A percentile compares a stretch with the other conserved stretches of the same genome.
Conservation (phyloP, 2,113 vertebrate species). For the Mionectes macconnelli region DNA sequence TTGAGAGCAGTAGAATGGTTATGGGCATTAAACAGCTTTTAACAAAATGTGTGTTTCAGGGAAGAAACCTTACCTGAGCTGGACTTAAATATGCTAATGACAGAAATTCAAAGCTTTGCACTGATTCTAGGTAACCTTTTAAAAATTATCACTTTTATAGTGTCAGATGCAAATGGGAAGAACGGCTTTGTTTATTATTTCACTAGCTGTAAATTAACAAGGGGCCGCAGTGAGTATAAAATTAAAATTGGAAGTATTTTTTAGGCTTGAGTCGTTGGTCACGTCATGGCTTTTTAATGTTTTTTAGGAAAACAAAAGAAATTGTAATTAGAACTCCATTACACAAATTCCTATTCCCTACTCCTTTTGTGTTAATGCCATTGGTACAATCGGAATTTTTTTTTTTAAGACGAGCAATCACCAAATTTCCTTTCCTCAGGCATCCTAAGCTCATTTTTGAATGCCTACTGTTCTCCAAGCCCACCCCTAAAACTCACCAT, state of each 20-base stretch:
- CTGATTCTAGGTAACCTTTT: slow-evolving; percentile 56
- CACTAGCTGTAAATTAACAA: background rate
- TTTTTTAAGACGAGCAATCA: background rate
- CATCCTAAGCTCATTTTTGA: background rate
- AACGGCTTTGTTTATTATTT: slow-evolving; percentile 30
- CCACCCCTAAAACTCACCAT: background rate
- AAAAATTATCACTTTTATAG: slow-evolving; percentile 22
- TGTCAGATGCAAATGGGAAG: background rate
- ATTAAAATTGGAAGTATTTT: background rate
- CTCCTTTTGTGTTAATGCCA: background rate
- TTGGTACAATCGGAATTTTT: background rate
- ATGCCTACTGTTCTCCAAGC: background rate
- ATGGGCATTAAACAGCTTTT: slow-evolving; percentile 71
- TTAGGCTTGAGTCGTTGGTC: background rate
- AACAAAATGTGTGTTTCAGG: slow-evolving; percentile 65
- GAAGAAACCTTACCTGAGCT: slow-evolving; percentile 53
- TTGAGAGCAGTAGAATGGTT: slow-evolving; percentile 73
- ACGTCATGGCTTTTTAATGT: background rate
- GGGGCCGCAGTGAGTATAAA: background rate
- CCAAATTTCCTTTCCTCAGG: background rate
- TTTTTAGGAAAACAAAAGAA: background rate
- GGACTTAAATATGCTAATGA: slow-evolving; percentile 63
- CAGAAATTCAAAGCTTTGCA: slow-evolving; percentile 45
- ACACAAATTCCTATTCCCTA: background rate
- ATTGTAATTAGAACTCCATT: background rate